A percentile compares a stretch with the other conserved stretches of the same genome.
These are phyloP conservation scores for Taurulus bubalis DNA, from an alignment of 2,113 vertebrate genomes.

Conservation along the genomic window DNA sequence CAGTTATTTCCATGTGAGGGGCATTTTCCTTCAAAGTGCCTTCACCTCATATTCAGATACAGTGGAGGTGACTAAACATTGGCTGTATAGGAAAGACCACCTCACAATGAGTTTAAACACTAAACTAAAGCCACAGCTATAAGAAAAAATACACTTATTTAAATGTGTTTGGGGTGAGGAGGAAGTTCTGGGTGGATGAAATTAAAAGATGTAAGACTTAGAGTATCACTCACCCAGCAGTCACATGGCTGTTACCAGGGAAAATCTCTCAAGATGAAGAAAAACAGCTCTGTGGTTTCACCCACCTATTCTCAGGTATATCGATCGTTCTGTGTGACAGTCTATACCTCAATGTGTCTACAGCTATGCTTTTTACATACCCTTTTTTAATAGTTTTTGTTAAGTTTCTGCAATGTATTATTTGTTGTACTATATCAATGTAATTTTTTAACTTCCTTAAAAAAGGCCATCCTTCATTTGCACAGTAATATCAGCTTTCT, in stretches of 20 bases:
- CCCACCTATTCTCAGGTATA: slow-evolving; percentile 55
- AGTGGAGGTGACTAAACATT: slow-evolving; percentile 41
- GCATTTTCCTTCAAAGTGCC: slow-evolving; percentile 42
- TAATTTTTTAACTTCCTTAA: no score
- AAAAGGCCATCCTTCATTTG: no score
- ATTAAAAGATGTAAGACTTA: slow-evolving; percentile 35
- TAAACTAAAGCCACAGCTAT: slow-evolving; percentile 14
- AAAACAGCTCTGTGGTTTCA: slow-evolving; percentile 60
- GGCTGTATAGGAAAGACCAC: slow-evolving; percentile 67
- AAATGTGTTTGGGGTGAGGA: slow-evolving; percentile 7
- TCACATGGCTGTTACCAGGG: slow-evolving; percentile 16
- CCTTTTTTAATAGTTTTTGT: neutral
- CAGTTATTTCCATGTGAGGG: slow-evolving; percentile 69
- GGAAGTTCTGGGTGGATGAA: slow-evolving; percentile 36
- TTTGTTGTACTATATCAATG: neutral
- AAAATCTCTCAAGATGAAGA: slow-evolving; percentile 44
- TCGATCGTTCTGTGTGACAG: neutral
- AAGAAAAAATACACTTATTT: slow-evolving; percentile 14
- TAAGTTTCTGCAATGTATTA: neutral
- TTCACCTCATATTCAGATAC: slow-evolving; percentile 59
- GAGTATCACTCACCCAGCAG: slow-evolving; percentile 29
- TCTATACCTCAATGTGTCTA: neutral
- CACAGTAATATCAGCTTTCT: no score
- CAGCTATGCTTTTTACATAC: neutral
- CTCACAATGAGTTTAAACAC: slow-evolving; percentile 5